Base-by-base conservation (phyloP, 1,140 invertebrate genomes). In the Adelges cooleyi region DNA sequence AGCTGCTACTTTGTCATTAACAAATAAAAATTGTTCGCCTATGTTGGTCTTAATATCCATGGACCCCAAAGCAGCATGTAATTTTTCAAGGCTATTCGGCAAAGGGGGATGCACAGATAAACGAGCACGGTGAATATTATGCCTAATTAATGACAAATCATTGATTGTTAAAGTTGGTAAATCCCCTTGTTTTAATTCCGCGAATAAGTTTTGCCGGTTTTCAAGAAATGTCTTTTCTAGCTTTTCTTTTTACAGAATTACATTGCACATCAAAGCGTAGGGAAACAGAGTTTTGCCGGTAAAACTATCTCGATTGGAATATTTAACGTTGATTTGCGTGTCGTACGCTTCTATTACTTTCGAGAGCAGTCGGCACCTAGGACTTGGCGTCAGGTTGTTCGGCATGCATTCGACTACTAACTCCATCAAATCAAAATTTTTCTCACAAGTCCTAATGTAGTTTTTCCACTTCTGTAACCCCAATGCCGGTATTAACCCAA, bases 191-290 rank as follows among this genome's bases (percentile, higher is more conserved):
- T n/a, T 52, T 10, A 27, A 27, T 52, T 13, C 23, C 2, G 15
- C 15, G 29, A 29, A 52, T 27, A 15, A 27, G 23, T 52, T 52
- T 52, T 52, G 13, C 2, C 10, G 50, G 23, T 36, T 52, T 29
- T 22, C 25, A 52, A 25, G 13, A 52, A 52, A 52, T 13, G 50
- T 52, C 29, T 15, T 27, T 25, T 29, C 17, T 2, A 5, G 50
- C 50, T 27, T 52, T 52, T 52, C 8, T 36, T 52, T 52, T 51
- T 25, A 51, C 5, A 51, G 22, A 51, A 51, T 51, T 51, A 44
- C 49, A n/a, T n/a, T n/a, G n/a, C n/a, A n/a, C n/a, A n/a, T n/a
- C n/a, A n/a, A n/a, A n/a, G n/a, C n/a, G n/a, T n/a, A n/a, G n/a
- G n/a, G n/a, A n/a, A n/a, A n/a, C n/a, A n/a, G n/a, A n/a, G n/a